A percentile compares a stretch with the other conserved stretches of the same genome.
Evolutionary conservation across 2,888 invertebrate genomes (phyloP).

Genomic region (Resseliella maxima): DNA sequence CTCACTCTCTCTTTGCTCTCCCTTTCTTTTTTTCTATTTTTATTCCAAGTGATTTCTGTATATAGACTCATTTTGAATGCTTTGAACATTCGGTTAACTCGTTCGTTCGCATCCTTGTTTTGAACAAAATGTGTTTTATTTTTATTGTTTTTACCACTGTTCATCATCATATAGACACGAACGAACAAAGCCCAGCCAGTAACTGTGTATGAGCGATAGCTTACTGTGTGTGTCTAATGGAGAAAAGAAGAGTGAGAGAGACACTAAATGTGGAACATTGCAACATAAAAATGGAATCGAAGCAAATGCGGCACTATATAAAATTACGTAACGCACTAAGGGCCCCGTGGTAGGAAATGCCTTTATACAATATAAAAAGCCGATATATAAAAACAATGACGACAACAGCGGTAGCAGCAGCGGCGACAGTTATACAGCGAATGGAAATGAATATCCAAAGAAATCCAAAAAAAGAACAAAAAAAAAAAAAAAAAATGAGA

Average conservation of each 20-base stretch:
- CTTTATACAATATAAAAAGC: neutral
- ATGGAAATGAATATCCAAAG: conserved; percentile 31
- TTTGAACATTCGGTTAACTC: conserved; percentile 38
- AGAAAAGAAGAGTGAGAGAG: no score
- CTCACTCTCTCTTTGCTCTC: neutral
- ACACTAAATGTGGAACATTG: conserved; percentile 22
- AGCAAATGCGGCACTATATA: conserved; percentile 28
- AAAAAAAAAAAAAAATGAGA: neutral
- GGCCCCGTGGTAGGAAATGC: neutral
- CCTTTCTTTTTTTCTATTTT: neutral
- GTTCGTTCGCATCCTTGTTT: conserved; percentile 45
- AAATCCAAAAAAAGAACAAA: neutral
- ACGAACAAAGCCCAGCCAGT: neutral
- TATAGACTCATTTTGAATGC: neutral
- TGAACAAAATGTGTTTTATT: conserved; percentile 10
- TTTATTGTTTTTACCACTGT: conserved; percentile 11
- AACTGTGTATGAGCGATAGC: neutral
- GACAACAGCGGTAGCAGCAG: neutral
- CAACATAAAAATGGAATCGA: conserved; percentile 40
- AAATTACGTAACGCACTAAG: neutral
- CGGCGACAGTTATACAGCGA: neutral
- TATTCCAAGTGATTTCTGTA: neutral
- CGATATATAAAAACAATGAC: conserved; percentile 5
- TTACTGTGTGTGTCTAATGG: neutral
- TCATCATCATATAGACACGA: conserved; percentile 24